Evolutionary conservation across 2,888 invertebrate genomes (phyloP).

Genomic region (Lepidonotus clava): DNA sequence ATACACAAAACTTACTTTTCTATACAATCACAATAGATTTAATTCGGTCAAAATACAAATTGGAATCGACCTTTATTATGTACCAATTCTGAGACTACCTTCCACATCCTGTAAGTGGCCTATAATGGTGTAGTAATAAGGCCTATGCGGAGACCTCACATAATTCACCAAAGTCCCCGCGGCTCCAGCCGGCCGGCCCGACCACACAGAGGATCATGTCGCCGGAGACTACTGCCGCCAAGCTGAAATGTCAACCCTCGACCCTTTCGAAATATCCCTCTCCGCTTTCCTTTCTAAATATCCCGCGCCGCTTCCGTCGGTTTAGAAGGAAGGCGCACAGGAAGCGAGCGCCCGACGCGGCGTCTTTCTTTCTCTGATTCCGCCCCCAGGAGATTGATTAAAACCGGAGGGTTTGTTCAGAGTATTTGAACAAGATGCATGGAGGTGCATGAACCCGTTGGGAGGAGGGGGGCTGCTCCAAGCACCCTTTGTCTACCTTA

Average conservation of each 20-base stretch:
- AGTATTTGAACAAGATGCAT: conserved; percentile 14
- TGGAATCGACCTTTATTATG: too few relatives aligned
- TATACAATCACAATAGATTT: too few relatives aligned
- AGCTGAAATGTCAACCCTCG: background rate
- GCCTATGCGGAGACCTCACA: too few relatives aligned
- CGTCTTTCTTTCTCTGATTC: background rate
- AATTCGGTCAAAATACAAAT: too few relatives aligned
- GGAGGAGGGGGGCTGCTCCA: background rate
- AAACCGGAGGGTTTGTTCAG: background rate
- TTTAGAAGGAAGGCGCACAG: background rate
- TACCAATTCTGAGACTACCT: too few relatives aligned
- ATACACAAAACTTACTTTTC: too few relatives aligned
- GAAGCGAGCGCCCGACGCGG: background rate
- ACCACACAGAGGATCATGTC: background rate
- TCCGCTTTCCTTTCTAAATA: background rate
- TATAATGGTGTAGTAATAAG: too few relatives aligned
- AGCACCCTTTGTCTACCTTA: background rate
- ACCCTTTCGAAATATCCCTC: conserved; percentile 2
- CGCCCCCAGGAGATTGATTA: conserved; percentile 6
- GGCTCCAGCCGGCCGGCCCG: too few relatives aligned
- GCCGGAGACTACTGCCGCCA: background rate
- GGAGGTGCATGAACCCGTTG: background rate
- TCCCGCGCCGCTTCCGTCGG: background rate
- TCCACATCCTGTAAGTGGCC: too few relatives aligned
- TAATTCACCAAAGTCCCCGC: too few relatives aligned